phyloP scores from a whole-genome alignment of 2,113 vertebrate species.

The Apteryx mantelli region DNA sequence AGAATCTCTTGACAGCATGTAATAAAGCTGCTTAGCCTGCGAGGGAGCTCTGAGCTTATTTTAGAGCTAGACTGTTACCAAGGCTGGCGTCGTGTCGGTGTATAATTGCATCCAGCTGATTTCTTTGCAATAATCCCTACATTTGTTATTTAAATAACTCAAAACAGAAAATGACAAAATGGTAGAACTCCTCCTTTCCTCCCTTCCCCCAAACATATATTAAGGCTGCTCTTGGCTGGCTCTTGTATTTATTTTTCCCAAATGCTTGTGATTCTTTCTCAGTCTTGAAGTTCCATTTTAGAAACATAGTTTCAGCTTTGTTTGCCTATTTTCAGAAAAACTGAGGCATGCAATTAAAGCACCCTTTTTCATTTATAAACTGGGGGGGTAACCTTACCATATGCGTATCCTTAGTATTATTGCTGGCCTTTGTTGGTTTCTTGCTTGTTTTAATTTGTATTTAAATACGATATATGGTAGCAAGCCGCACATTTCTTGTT shows the following conservation, averaged over 20 bases:
- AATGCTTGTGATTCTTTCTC: background rate
- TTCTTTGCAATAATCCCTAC: background rate
- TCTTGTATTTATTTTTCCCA: background rate
- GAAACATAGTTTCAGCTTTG: background rate
- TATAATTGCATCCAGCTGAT: slow-evolving; percentile 9
- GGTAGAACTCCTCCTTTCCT: background rate
- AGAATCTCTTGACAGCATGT: background rate
- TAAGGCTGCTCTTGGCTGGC: background rate
- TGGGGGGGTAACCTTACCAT: background rate
- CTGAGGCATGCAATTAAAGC: background rate
- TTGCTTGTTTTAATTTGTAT: slow-evolving; percentile 23
- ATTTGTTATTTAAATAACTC: background rate
- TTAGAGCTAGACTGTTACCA: background rate
- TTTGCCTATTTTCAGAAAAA: background rate
- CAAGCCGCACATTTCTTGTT: background rate
- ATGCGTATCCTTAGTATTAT: background rate
- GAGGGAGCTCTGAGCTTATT: slow-evolving; percentile 26
- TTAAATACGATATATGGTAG: background rate
- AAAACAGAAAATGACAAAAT: slow-evolving; percentile 6
- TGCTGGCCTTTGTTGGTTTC: background rate
- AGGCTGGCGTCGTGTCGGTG: background rate
- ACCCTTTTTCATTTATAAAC: background rate
- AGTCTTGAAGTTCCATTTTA: background rate
- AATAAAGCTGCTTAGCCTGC: background rate
- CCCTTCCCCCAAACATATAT: background rate